These are phyloP conservation scores for Heteractis magnifica DNA, from an alignment of 92 coral and sea anemone species.

Conservation along the genomic window DNA sequence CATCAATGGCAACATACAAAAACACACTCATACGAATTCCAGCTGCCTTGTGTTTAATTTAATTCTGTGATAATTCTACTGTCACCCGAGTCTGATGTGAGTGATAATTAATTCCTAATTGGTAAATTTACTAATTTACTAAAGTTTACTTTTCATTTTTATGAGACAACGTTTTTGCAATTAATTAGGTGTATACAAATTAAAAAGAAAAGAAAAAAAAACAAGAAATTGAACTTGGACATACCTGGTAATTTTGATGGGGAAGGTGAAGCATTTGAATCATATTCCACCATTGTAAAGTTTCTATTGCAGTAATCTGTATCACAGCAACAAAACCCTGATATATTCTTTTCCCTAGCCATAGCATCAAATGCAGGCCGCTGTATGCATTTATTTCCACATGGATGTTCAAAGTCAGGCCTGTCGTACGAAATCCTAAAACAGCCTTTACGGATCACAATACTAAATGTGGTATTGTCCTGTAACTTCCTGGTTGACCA, in stretches of 20 bases:
- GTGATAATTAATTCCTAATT: too few species aligned
- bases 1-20: too few species aligned
- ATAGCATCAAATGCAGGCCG: slow-evolving; percentile 42
- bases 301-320: slow-evolving; percentile 68
- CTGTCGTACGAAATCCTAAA: slow-evolving; percentile 27
- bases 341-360: slow-evolving; percentile 40
- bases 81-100: too few species aligned
- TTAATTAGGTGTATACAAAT: too few species aligned
- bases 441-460: slow-evolving; percentile 53
- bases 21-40: too few species aligned
- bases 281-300: slow-evolving; percentile 56
- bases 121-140: too few species aligned
- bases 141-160: too few species aligned
- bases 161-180: too few species aligned
- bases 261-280: slow-evolving; percentile 20
- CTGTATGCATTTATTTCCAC: slow-evolving; percentile 65
- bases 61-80: too few species aligned
- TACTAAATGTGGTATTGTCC: slow-evolving; percentile 49
- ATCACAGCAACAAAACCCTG: slow-evolving; percentile 88
- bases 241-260: slow-evolving; percentile 8
- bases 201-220: too few species aligned
- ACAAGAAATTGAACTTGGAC: background rate
- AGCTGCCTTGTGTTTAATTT: too few species aligned
- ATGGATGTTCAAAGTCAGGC: slow-evolving; percentile 18
- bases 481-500: slow-evolving; percentile 47